A percentile compares a stretch with the other conserved stretches of the same genome.
Evolutionary conservation across 2,113 vertebrate species (phyloP).

Genomic region (Neolamprologus brichardi): DNA sequence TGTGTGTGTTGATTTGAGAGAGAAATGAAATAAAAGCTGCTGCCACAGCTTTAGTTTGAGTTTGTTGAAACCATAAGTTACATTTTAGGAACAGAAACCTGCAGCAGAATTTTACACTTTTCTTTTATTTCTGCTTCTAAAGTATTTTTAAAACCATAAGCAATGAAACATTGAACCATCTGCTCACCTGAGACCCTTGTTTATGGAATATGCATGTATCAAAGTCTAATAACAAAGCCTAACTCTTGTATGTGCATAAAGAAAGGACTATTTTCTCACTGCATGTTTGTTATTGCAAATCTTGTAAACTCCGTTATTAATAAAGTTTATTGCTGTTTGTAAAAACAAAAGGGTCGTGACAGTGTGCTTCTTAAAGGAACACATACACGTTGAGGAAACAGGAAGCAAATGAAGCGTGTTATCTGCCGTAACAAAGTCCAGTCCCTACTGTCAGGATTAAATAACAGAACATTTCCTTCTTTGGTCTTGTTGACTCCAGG

Average conservation of each 20-base stretch:
- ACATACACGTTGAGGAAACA: background rate
- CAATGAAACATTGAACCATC: fast-evolving
- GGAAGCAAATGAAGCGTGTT: background rate
- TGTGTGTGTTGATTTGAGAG: background rate
- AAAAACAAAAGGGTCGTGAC: background rate
- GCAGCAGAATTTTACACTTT: background rate
- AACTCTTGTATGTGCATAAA: background rate
- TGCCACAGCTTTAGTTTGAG: background rate
- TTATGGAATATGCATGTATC: background rate
- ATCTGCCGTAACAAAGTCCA: background rate
- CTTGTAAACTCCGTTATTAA: background rate
- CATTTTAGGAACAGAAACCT: background rate
- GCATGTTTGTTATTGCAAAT: background rate
- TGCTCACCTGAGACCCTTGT: background rate
- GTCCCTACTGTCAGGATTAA: background rate
- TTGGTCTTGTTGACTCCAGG: background rate
- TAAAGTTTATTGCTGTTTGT: background rate
- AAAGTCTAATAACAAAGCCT: background rate
- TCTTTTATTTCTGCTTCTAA: background rate
- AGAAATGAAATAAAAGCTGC: background rate
- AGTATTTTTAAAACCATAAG: background rate
- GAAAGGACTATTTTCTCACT: background rate
- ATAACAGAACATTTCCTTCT: background rate
- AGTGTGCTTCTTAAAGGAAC: background rate
- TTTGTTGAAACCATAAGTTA: background rate